Evolutionary conservation across 2,888 invertebrate species (phyloP), one percentile per base, ranked within the genome.

Genomic region (Auanema sp.): DNA sequence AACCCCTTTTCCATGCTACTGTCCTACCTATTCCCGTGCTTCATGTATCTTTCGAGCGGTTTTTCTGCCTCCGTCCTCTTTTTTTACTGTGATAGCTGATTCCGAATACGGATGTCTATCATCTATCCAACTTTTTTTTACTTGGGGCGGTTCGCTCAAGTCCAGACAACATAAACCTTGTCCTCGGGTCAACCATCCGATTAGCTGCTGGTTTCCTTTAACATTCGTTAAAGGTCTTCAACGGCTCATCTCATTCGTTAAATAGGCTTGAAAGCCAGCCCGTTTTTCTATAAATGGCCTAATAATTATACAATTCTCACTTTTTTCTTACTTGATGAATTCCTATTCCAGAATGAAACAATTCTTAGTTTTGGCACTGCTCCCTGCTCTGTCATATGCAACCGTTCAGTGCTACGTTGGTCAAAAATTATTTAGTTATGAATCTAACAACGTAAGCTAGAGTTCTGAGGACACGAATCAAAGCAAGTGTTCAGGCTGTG

Each of bases 361-460:
- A 5, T 24, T 62, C 16, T 12, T 60, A 18, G 47, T 55, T 21
- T 18, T 55, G 6, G 11, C 21, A 40, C 16, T 50, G 18, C 47
- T 62, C 2, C 40, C 56, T 16, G 57, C 23, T 21, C 11, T 60
- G 18, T 63, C 57, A 12, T 63, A 67, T 21, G 62, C 73, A 21
- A 71, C 76, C 24, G 72, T 73, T 51, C 81, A 81, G 64, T 81
- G 81, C 65, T 80, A 79, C 58, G 70, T 82, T 54, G 81, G 81
- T 33, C 77, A 77, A 60, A 83, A 83, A 57, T 56, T 81, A n/a
- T 81, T 76, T 64, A 77, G 79, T 16, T 69, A 79, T 41, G 81
- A 82, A 58, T 72, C 69, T 8, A 82, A 79, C 47, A 77, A 75
- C 62, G 81, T 80, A 55, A 64, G 71, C 62, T n/a, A 47, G 43